Percentiles rank a stretch among this genome's conserved stretches.
Conservation (phyloP, 2,113 vertebrate species). For the Aegypius monachus region DNA sequence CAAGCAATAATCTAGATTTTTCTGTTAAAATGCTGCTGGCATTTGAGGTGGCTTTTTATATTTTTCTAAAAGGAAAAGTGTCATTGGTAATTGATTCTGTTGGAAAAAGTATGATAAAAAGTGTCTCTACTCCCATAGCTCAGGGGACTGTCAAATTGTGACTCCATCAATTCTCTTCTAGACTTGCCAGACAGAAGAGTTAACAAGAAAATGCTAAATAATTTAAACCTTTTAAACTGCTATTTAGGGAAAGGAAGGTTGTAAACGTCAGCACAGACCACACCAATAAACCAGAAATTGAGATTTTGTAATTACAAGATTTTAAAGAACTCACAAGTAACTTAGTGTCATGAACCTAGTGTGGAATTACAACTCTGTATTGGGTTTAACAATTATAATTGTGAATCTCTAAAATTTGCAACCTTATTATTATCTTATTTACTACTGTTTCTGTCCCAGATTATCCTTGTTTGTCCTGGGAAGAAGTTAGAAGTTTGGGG, state of each 20-base stretch:
- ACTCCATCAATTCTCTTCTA: neutral
- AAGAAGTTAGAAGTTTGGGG: neutral
- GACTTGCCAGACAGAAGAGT: neutral
- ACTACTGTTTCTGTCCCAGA: neutral
- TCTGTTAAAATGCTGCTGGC: neutral
- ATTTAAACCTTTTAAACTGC: neutral
- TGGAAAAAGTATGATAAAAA: neutral
- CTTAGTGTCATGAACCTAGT: neutral
- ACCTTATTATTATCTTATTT: neutral
- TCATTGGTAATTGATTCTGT: slow-evolving; percentile 32
- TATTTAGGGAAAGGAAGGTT: neutral
- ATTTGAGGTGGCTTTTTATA: neutral
- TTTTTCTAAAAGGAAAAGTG: slow-evolving; percentile 10
- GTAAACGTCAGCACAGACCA: neutral
- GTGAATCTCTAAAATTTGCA: neutral
- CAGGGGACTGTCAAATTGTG: neutral
- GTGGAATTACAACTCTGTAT: neutral
- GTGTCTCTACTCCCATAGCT: neutral
- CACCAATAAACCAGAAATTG: neutral
- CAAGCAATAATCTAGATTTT: neutral
- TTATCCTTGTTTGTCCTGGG: neutral
- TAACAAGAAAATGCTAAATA: slow-evolving; percentile 4
- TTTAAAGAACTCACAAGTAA: neutral
- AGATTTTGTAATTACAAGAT: neutral
- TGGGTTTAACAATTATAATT: neutral